Conservation (phyloP, 2,113 vertebrate genomes). For the Tonatia bakeri region DNA sequence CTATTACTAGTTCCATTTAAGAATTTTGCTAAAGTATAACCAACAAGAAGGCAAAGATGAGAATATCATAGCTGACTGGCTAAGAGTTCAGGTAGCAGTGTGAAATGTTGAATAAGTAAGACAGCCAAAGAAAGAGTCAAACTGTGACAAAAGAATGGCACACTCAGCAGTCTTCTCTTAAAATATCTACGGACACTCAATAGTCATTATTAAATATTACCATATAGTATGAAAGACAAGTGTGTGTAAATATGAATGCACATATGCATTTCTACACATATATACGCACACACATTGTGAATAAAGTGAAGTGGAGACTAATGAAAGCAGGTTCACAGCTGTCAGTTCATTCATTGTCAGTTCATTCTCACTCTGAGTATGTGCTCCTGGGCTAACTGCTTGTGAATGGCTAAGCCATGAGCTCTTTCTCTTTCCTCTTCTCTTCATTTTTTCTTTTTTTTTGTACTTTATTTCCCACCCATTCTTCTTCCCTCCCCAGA, state of each 20-base stretch:
- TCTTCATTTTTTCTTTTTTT: neutral
- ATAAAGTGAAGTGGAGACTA: neutral
- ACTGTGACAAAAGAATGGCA: neutral
- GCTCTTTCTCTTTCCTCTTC: neutral
- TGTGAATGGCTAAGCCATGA: neutral
- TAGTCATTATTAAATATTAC: neutral
- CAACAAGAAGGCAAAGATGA: neutral
- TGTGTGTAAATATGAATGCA: neutral
- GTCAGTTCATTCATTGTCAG: neutral
- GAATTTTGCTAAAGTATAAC: neutral
- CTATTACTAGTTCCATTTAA: neutral
- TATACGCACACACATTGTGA: neutral
- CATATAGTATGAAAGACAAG: neutral
- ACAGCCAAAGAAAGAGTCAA: neutral
- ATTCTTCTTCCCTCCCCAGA: neutral
- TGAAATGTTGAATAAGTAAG: neutral
- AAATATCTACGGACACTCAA: neutral
- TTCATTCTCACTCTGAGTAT: neutral
- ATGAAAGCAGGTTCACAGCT: neutral
- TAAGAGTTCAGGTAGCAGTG: neutral
- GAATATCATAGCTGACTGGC: neutral
- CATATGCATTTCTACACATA: neutral
- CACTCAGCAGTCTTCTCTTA: neutral
- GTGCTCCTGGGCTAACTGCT: neutral
- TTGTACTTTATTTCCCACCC: neutral